Base-by-base conservation (phyloP, 2,113 vertebrate species). In the Coregonus clupeaformis region DNA sequence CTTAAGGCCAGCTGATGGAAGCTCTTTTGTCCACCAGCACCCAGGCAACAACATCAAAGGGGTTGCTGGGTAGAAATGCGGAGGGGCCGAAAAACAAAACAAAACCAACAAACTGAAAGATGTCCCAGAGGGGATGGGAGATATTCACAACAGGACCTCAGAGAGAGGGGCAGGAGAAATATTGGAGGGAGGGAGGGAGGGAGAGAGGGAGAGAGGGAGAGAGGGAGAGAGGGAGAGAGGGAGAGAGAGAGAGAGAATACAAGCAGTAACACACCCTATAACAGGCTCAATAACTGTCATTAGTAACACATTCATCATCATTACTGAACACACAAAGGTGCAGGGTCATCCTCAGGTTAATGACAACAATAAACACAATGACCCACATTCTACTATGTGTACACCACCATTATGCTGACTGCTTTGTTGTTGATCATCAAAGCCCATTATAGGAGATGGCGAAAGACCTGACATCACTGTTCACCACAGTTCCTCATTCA, bases 21-120 rank as follows among this genome's bases (percentile, higher is more conserved):
- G 88, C 90, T 92, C 90, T 82, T 93, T 94, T 94, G 93, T 94
- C 90, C 90, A 84, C 86, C 86, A 88, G 85, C 88, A 87, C 92
- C 94, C 92, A 91, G 95, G 95, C 94, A 96, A 94, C 93, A 90
- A 95, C 96, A 94, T 96, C 95, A 97, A 97, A 97, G 95, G 64
- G 89, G 81, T 82, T 79, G 72, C 83, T 82, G 90, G 91, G 89
- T 90, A 94, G 84, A 87, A 88, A 91, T 89, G 85, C 76, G 76
- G 83, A 88, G 83, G 77, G 78, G 71, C 82, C 63, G 65, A 87
- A 89, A 90, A 90, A 88, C 84, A 85, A 90, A 87, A 85, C 75
- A 78, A 86, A 87, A 85, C 79, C 70, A 64, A 24, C 9, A 90
- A 94, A 88, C 84, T 18, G 49, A 89, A 91, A 90, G 80, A 87